Evolutionary conservation across 2,797 vertebrate species (phyloP), one percentile per base, ranked within the genome.

Genomic region (Leontopithecus rosalia): DNA sequence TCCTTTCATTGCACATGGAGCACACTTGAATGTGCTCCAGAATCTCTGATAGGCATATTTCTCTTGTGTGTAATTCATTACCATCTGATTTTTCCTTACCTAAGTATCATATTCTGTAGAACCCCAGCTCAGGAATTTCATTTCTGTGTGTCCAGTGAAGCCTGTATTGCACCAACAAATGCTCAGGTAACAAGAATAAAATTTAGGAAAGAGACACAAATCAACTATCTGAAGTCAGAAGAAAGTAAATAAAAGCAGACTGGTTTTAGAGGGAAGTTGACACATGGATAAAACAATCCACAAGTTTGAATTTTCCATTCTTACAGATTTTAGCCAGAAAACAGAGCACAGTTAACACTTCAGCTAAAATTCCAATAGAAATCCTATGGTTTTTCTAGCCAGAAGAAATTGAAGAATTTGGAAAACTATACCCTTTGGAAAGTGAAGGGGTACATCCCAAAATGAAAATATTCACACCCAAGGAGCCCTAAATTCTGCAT

Each of bases 351-450:
- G 2, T 6, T 24, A 33, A 3, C 9, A 20, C 2, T 7, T 13
- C 11, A 5, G 14, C 39, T 70, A 50, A 57, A 22, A 26, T 48
- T 79, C 6, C 52, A 79, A 3, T 11, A 28, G 10, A 28, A 81
- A 33, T 2, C 4, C 41, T 4, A 4, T 1, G 4, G 19, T 15
- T 2, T 33, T 41, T 50, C 52, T 11, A n/a, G 22, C 22, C 33
- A 28, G 13, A 70, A 85, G 26, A 41, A 57, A 33, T 17, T 36
- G 4, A 57, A 14, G 7, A n/a, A 26, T 26, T 3, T 22, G 1
- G 48, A 2, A 2, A 11, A 14, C 11, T 0, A 24, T 67, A 33
- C 4, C 7, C 0, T 20, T 36, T n/a, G 46, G 13, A 70, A 46
- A 57, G 36, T n/a, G 39, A 19, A 28, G 4, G 4, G 15, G 30